Evolutionary conservation across 1,140 invertebrate genomes (phyloP), one percentile per base, ranked within the genome.

Genomic region (Dryas iulia): DNA sequence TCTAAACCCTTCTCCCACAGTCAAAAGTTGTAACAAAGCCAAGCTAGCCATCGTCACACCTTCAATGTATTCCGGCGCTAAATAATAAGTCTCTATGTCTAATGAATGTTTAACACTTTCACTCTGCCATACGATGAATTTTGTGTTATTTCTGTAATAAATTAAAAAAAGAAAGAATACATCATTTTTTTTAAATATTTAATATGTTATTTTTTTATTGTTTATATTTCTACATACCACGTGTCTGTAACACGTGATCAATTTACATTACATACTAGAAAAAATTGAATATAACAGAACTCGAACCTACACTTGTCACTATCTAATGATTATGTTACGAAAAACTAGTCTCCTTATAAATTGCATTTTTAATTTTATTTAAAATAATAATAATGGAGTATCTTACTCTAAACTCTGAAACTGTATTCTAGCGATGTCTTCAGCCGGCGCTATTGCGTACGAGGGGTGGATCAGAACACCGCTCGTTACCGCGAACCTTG

Each of bases 401-500:
- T 56, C 35, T 61, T 65, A 86, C 84, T 23, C 6, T 10, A 84
- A 11, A 1, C 58, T 31, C 4, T 68, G 47, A 4, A 69, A 69
- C 2, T 66, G 59, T 53, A 87, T 83, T 39, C 73, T 72, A 6
- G 74, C 73, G 1, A 88, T 77, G 30, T 88, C 86, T 31, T 85
- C 84, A 14, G 86, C 86, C 2, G 86, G 54, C 0, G 82, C 79
- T 21, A 88, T 74, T 0, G 71, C 83, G 21, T 79, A 86, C 6
- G 21, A 61, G 0, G 78, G 79, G 14, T 88, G 86, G 12, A 88
- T 73, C 0, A 85, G 76, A 1, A 86, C 67, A 0, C 69, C 86
- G 4, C 66, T 69, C 0, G 86, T 84, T 8, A 88, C 67, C 0
- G 86, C 86, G 28, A 77, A 88, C 8, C 76, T 72, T 3, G 58